Evolutionary conservation across 1,140 invertebrate species (phyloP), one percentile per base, ranked within the genome.

Genomic region (Zaprionus kolodkinae): DNA sequence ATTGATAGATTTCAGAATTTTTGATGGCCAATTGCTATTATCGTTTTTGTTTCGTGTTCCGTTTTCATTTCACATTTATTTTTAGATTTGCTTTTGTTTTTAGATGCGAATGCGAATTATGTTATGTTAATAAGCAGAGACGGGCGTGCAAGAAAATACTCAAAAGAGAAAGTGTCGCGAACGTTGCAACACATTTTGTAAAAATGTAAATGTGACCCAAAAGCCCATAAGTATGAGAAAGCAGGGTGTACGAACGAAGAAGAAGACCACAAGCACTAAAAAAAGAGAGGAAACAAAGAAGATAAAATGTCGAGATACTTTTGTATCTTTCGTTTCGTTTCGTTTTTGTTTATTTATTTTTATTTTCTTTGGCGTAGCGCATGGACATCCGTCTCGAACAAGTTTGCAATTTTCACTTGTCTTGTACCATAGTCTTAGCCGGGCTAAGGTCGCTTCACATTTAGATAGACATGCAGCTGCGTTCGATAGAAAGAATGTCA

Each of bases 121-220:
- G 21, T 21, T 21, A 63, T 57, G 68, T 60, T 66, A 76, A 72
- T 66, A 66, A 55, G 25, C 36, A 12, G 55, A 10, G 55, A 12
- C 25, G 25, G 63, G 35, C 33, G 12, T 35, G 62, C 43, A 50
- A 27, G 33, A 65, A 60, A 54, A 72, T 40, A 48, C 27, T 10
- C 55, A 76, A 76, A 76, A 76, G 69, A 76, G 74, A 76, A 76
- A 76, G 74, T 76, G 69, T 72, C 70, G 69, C 63, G 55, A 72
- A 61, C 69, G 69, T 72, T 72, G 62, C 69, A 76, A 66, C 63
- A 66, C 63, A 76, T 67, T 62, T 72, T 67, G 69, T 76, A 57
- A 70, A 70, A 76, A 76, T 76, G 74, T 76, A 67, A 76, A 76
- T 76, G 69, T 76, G 74, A 72, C 74, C 69, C 56, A 72, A 72